phyloP scores from a whole-genome alignment of 2,797 vertebrate genomes.

The Odontamblyopus rebecca region DNA sequence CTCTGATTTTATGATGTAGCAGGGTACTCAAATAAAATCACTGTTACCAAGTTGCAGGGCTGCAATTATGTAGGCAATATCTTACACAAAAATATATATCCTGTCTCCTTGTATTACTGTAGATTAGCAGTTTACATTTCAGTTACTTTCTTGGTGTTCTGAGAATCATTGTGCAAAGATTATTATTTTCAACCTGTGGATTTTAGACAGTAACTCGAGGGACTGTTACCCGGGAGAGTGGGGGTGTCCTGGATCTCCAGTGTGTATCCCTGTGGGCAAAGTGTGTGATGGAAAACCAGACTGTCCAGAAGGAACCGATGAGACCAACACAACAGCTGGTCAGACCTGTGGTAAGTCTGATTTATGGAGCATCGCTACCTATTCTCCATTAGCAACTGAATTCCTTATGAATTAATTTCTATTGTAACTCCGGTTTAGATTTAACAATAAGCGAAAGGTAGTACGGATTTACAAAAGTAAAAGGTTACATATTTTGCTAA shows the following conservation, averaged over 20 bases:
- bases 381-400: too few species aligned
- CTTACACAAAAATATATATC: background rate
- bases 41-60: too few species aligned
- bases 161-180: background rate
- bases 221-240: slow-evolving; percentile 80
- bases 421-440: background rate
- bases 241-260: slow-evolving; percentile 71
- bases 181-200: background rate
- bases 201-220: slow-evolving; percentile 70
- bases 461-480: background rate
- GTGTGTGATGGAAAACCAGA: slow-evolving; percentile 72
- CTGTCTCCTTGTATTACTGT: background rate
- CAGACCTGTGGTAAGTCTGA: slow-evolving; percentile 4
- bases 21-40: too few species aligned
- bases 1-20: too few species aligned
- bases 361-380: background rate
- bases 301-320: slow-evolving; percentile 75
- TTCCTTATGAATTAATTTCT: too few species aligned
- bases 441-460: background rate
- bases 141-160: background rate
- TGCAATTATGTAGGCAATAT: background rate
- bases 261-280: slow-evolving; percentile 68
- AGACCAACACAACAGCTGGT: slow-evolving; percentile 67
- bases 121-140: background rate
- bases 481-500: background rate